A percentile compares a stretch with the other conserved stretches of the same genome.
Evolutionary conservation across 2,888 invertebrate species (phyloP).

Genomic region (Trichopoda pennipes): DNA sequence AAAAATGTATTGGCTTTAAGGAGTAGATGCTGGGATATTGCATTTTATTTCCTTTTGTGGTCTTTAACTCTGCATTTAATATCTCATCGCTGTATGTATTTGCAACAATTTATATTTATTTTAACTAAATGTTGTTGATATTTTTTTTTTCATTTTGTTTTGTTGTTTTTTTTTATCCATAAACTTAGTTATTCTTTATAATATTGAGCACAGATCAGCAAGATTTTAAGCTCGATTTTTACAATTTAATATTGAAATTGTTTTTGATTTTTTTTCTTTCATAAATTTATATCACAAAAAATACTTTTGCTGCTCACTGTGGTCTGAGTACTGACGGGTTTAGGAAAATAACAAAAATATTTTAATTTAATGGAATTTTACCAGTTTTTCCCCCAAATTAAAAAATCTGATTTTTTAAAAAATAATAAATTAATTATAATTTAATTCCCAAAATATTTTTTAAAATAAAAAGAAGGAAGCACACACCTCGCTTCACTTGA

Average conservation of each 20-base stretch:
- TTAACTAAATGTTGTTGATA: conserved; percentile 68
- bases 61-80: conserved; percentile 59
- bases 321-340: too few relatives aligned
- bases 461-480: too few relatives aligned
- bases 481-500: too few relatives aligned
- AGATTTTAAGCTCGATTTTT: conserved; percentile 69
- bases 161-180: too few relatives aligned
- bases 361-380: too few relatives aligned
- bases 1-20: conserved; percentile 23
- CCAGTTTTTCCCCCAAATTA: too few relatives aligned
- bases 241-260: conserved; percentile 63
- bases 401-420: background rate
- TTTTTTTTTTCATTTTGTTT: conserved; percentile 20
- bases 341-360: too few relatives aligned
- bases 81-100: conserved; percentile 55
- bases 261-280: conserved; percentile 9
- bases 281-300: conserved; percentile 41
- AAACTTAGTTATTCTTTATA: conserved; percentile 38
- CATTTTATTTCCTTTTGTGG: conserved; percentile 18
- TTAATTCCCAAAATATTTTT: too few relatives aligned
- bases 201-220: conserved; percentile 75
- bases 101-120: conserved; percentile 68
- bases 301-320: too few relatives aligned
- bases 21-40: conserved; percentile 5
- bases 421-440: too few relatives aligned